Base-by-base conservation (phyloP, 2,888 invertebrate species). In the Synanthedon vespiformis region DNA sequence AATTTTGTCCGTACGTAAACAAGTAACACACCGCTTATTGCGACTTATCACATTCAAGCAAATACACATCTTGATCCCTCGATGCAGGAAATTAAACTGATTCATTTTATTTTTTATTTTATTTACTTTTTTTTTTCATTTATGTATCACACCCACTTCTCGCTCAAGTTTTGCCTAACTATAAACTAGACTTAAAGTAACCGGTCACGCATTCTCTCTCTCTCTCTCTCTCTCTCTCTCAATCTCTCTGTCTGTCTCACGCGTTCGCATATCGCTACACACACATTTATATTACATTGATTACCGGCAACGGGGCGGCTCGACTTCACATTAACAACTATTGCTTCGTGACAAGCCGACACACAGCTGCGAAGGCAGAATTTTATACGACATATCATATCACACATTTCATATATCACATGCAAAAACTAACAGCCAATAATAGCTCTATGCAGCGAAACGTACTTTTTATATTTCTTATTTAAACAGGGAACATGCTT, bases 101-200 rank as follows among this genome's bases (percentile, higher is more conserved):
- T 40, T 40, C 40, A 40, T 51, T 34, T 34, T 10, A 22, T 22
- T 40, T 34, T 34, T 34, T 8, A 34, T 34, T 8, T 51, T 22
- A 22, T 22, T 22, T 22, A 22, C 5, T 22, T 22, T 41, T 34
- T 34, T 22, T 50, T 34, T 34, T 34, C 34, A 34, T 34, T 8
- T 51, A 34, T 16, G 2, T 60, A 63, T 72, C 68, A 64, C 68
- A 63, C 61, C 68, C 74, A 72, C 71, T 71, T 73, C 74, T 72
- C 63, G 63, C 72, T 77, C 74, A 77, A 77, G 76, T 78, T 82
- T 81, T 72, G 79, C 87, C 87, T 87, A 87, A 84, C 86, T 87
- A 87, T 75, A 76, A 72, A 74, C 86, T 87, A 86, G 72, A 77
- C 84, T 85, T 86, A 84, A 72, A 72, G 71, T 70, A 70, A 58